Base-by-base conservation (phyloP, 2,888 invertebrate genomes). In the Ormyrus labotus region DNA sequence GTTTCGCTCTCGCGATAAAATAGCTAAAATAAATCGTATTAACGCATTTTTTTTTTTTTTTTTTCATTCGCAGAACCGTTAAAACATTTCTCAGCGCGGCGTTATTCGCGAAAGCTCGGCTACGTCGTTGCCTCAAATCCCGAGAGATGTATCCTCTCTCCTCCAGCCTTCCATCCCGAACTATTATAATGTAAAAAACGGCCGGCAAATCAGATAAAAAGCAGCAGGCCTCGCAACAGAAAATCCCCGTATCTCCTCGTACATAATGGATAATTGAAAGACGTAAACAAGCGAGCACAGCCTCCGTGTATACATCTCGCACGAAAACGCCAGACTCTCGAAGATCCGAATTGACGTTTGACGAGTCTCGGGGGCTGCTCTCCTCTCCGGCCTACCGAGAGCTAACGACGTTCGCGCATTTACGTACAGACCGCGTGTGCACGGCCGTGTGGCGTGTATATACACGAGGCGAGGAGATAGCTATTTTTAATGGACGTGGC, bases 401-500 rank as follows among this genome's bases (percentile, higher is more conserved):
- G 7, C 48, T 48, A 55, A 50, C 19, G 10, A 19, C 13, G 57
- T 13, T 45, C 55, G 3, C 34, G 65, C 48, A 53, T 13, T 45
- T 48, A 9, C 19, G 45, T 8, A 48, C 7, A 48, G 34, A 2
- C 2, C 74, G 2, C 55, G 58, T 58, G 10, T 13, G 13, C 11
- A 10, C 47, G 11, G 10, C 5, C 58, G 47, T 51, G 45, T 48
- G 68, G 10, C 48, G 53, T 10, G 58, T 13, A 8, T 13, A 70
- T 68, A 68, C 19, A 19, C 19, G 19, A 19, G 34, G 34, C 34
- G 34, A 34, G 57, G 86, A 87, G 88, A 88, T 88, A 88, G 88
- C 88, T 88, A 87, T 89, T 88, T 89, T 89, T 88, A 88, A 88
- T 88, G 86, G 86, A 86, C 84, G 34, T 19, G 70, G 53, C 8